Evolutionary conservation across 2,888 invertebrate genomes (phyloP).

Genomic region (Prosopocoilus inquinatus): DNA sequence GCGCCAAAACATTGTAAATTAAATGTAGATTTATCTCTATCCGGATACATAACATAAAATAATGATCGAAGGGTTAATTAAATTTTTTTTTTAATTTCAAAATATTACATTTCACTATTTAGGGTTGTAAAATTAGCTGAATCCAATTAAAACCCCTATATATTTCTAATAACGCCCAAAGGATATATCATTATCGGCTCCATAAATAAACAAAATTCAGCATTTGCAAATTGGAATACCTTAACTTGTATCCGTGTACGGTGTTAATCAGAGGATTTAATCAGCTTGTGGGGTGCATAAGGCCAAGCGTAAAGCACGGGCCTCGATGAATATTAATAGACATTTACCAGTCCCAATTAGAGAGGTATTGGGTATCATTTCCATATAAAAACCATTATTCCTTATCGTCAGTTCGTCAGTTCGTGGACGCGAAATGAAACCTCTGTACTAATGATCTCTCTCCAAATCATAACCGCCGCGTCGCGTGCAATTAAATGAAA

Average conservation of each 20-base stretch:
- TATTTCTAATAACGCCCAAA: too few species aligned
- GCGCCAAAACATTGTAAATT: too few species aligned
- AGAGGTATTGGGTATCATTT: constrained; percentile 42
- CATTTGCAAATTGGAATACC: too few species aligned
- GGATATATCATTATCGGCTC: too few species aligned
- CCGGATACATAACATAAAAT: too few species aligned
- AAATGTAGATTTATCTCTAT: too few species aligned
- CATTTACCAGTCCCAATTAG: constrained; percentile 45
- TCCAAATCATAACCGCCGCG: constrained; percentile 7
- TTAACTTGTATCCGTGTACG: constrained; percentile 5
- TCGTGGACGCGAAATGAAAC: constrained; percentile 20
- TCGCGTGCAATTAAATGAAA: neutral
- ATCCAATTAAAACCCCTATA: too few species aligned
- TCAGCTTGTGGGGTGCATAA: constrained; percentile 7
- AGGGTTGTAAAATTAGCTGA: too few species aligned
- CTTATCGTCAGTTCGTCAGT: constrained; percentile 39
- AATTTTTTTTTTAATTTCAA: too few species aligned
- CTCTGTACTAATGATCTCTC: constrained; percentile 13
- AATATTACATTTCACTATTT: too few species aligned
- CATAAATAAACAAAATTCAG: too few species aligned
- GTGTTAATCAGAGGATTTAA: constrained; percentile 16
- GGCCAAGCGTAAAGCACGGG: constrained; percentile 3
- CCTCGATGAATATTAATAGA: constrained; percentile 47
- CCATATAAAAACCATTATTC: constrained; percentile 47
- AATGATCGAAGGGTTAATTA: too few species aligned